Percentiles rank a stretch among this genome's conserved stretches.
Evolutionary conservation across 2,888 invertebrate genomes (phyloP).

Genomic region (Lampropteryx suffumata): DNA sequence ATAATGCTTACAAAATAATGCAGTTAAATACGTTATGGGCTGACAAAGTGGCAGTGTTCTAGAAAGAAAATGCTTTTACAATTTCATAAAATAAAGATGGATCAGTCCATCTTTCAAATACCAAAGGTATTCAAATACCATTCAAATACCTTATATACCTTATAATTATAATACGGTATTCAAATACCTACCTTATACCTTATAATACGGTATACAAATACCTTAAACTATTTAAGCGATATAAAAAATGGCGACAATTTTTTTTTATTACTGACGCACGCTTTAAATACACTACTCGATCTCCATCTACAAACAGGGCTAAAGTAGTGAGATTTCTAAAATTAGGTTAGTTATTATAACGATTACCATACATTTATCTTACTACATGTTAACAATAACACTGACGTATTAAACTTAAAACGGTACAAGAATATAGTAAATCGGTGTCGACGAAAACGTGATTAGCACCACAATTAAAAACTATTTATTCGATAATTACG

Average conservation of each 20-base stretch:
- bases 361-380: constrained; percentile 47
- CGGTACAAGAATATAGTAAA: constrained; percentile 56
- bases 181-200: no score
- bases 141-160: no score
- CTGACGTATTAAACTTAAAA: constrained; percentile 68
- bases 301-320: constrained; percentile 24
- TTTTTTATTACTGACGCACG: no score
- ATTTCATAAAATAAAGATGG: constrained; percentile 19
- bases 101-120: no score
- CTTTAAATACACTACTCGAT: constrained; percentile 9
- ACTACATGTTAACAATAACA: constrained; percentile 40
- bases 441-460: constrained; percentile 63
- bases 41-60: constrained; percentile 61
- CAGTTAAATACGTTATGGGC: constrained; percentile 36
- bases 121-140: no score
- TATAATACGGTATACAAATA: no score
- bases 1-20: constrained; percentile 58
- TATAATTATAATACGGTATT: no score
- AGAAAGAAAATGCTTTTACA: constrained; percentile 38
- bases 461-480: constrained; percentile 75
- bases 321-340: constrained; percentile 51
- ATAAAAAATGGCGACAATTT: no score
- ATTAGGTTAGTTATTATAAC: constrained; percentile 35
- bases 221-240: no score
- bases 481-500: constrained; percentile 55